Base-by-base conservation (phyloP, 1,140 invertebrate species). In the Camponotus pennsylvanicus region DNA sequence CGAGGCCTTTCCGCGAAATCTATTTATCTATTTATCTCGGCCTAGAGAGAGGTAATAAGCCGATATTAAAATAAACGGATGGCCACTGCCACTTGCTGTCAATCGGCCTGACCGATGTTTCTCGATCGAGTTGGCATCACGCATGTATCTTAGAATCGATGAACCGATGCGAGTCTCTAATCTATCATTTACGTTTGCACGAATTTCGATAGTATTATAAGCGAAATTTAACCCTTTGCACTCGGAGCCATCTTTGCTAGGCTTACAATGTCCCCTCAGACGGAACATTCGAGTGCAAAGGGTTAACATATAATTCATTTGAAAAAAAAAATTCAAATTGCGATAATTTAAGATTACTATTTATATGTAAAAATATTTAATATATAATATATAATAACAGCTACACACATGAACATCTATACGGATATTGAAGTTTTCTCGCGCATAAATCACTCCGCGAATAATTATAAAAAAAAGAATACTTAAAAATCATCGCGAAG, bases 1-100 rank as follows among this genome's bases (percentile, higher is more conserved):
- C 93, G 93, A 94, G 90, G 88, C 92, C 88, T 89, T 90, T 87
- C 87, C 92, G 85, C 91, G 90, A 86, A 94, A 94, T 94, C 93
- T 94, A 93, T 94, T 94, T 94, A 95, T 93, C 93, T 94, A 92
- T 94, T 94, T 95, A 94, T 93, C 91, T 90, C 88, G 87, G 88
- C 88, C 92, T 82, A 89, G 70, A 89, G 86, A 89, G 70, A 89
- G 86, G 91, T 94, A 94, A 94, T 93, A 92, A 94, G 88, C 88
- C 92, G 91, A 92, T 94, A 94, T 94, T 95, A 94, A 94, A 94
- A 94, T 95, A 92, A 94, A 91, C 90, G 86, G 86, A 52, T 63
- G 88, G 87, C 85, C 87, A 87, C 66, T 59, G 40, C 69, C 70
- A 63, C 32, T 52, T 55, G 49, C 61, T 34, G 59, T 27, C 76